phyloP scores from a whole-genome alignment of 92 coral and sea anemone species.

The Phymanthus crucifer region DNA sequence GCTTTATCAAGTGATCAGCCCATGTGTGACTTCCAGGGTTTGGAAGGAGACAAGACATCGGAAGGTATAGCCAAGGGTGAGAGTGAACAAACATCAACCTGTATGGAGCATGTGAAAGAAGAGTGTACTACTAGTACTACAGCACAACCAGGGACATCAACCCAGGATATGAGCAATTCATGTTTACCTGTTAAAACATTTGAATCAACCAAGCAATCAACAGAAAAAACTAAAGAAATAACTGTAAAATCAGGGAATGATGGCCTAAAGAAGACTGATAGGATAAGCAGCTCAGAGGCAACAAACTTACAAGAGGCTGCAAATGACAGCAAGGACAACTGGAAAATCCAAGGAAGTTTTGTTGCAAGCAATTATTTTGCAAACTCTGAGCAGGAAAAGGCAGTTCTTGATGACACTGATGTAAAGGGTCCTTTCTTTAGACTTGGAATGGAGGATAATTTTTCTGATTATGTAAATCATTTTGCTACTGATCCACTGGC shows the following conservation, averaged over 20 bases:
- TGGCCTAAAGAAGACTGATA: not conserved
- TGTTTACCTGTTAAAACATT: too few relatives aligned
- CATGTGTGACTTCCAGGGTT: not conserved
- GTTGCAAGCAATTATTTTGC: not conserved
- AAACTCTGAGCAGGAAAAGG: slow-evolving; percentile 2
- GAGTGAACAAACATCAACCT: not conserved
- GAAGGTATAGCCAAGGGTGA: not conserved
- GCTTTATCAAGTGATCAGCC: not conserved
- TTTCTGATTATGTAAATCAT: slow-evolving; percentile 75
- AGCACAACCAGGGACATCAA: not conserved
- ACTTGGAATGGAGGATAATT: slow-evolving; percentile 89
- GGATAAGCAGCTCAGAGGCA: not conserved
- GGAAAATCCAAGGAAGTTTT: not conserved
- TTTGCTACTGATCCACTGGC: slow-evolving; percentile 81
- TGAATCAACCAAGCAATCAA: not conserved
- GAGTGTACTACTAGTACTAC: too few relatives aligned
- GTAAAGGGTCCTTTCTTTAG: slow-evolving; percentile 61
- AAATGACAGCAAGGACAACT: not conserved
- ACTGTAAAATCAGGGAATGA: not conserved
- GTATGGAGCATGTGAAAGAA: not conserved
- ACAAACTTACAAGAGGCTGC: not conserved
- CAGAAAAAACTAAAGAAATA: not conserved
- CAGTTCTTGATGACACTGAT: slow-evolving; percentile 12
- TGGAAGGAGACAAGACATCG: not conserved
- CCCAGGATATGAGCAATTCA: not conserved